Evolutionary conservation across 1,140 invertebrate genomes (phyloP).

Genomic region (Hyposmocoma kahamanoa): DNA sequence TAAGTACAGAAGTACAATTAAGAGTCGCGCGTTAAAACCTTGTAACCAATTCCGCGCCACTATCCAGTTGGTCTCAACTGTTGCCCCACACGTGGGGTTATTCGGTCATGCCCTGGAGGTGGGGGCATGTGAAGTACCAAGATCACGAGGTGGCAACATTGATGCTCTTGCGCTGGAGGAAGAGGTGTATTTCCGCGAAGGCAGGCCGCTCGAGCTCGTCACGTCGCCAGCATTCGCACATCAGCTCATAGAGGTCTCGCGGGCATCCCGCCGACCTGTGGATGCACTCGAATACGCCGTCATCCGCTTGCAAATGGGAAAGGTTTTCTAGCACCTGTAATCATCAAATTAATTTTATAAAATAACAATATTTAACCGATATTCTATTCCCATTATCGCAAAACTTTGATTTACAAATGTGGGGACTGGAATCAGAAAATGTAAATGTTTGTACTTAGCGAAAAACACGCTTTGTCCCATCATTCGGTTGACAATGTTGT

Average conservation of each 20-base stretch:
- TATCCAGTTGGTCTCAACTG: slow-evolving; percentile 4
- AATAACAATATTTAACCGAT: background rate
- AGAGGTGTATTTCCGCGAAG: slow-evolving; percentile 91
- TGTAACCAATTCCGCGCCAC: no score
- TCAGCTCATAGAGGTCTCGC: slow-evolving; percentile 90
- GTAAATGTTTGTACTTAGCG: no score
- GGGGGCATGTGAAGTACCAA: slow-evolving; percentile 13
- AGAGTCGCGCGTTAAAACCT: no score
- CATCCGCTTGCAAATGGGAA: slow-evolving; percentile 77
- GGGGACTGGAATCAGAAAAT: no score
- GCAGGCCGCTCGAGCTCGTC: slow-evolving; percentile 85
- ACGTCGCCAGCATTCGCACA: slow-evolving; percentile 92
- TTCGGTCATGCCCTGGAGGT: slow-evolving; percentile 11
- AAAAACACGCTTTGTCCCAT: no score
- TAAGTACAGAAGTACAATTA: no score
- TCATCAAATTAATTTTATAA: background rate
- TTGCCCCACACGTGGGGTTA: slow-evolving; percentile 26
- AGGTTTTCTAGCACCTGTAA: slow-evolving; percentile 82
- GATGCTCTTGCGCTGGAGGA: slow-evolving; percentile 89
- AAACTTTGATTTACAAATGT: no score
- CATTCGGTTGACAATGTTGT: no score
- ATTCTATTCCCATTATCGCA: no score
- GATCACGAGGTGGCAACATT: slow-evolving; percentile 79
- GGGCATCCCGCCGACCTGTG: slow-evolving; percentile 82
- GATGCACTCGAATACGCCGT: slow-evolving; percentile 78